These are phyloP conservation scores for Hiodon alosoides DNA, from an alignment of 2,113 vertebrate genomes.

Conservation along the genomic window DNA sequence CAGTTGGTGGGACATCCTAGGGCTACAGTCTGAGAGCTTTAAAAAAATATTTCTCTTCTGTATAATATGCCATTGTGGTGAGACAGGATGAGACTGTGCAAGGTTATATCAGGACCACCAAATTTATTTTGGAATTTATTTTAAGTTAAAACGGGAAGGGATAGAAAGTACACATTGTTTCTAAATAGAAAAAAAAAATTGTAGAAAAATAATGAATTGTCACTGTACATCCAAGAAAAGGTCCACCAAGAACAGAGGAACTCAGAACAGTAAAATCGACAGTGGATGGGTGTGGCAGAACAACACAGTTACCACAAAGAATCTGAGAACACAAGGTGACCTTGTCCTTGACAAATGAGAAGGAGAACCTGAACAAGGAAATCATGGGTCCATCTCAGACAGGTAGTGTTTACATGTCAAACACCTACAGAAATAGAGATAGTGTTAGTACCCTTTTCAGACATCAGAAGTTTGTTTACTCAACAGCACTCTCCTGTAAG, in stretches of 20 bases:
- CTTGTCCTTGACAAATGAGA: conserved; percentile 8
- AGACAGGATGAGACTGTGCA: neutral
- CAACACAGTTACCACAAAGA: neutral
- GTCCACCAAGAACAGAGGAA: neutral
- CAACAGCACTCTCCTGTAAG: neutral
- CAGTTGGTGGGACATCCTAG: neutral
- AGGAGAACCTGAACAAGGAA: neutral
- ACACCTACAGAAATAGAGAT: conserved; percentile 5
- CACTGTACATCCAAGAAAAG: neutral
- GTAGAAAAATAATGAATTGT: neutral
- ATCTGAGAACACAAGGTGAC: neutral
- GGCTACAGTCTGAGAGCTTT: neutral
- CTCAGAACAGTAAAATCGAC: neutral
- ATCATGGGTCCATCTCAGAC: neutral
- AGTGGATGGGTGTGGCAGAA: neutral
- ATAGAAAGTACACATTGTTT: neutral
- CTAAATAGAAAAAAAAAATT: neutral
- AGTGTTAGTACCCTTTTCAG: neutral
- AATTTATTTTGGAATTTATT: no score
- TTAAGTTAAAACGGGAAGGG: neutral
- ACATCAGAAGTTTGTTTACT: conserved; percentile 5
- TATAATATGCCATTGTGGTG: neutral
- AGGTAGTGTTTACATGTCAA: conserved; percentile 12
- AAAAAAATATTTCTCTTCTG: no score
- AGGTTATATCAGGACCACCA: neutral